Percentiles rank a stretch among this genome's conserved stretches.
phyloP scores from a whole-genome alignment of 1,140 invertebrate genomes.

The Drosophila virilis region DNA sequence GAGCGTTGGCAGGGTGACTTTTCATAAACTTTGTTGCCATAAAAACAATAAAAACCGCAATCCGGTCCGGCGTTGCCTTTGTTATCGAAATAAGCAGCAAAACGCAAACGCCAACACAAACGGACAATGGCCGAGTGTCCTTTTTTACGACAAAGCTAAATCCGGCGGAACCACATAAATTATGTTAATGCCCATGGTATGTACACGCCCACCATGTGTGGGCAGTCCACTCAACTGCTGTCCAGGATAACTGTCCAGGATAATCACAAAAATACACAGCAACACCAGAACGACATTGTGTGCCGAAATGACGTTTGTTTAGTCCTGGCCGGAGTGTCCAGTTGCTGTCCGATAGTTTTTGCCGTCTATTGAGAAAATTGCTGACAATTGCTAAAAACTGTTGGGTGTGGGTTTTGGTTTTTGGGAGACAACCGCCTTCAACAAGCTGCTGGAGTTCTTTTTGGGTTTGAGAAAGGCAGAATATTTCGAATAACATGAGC shows the following conservation, averaged over 20 bases:
- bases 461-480: background rate
- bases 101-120: conserved; percentile 37
- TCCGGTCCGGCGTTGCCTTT: conserved; percentile 56
- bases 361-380: conserved; percentile 70
- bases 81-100: conserved; percentile 72
- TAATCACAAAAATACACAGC: conserved; percentile 82
- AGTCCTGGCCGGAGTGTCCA: conserved; percentile 24
- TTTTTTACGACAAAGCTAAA: conserved; percentile 82
- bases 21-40: conserved; percentile 82
- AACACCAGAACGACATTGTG: conserved; percentile 38
- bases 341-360: conserved; percentile 67
- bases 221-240: conserved; percentile 13
- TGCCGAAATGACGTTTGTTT: conserved; percentile 71
- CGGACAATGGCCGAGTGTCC: conserved; percentile 74
- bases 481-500: background rate
- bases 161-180: conserved; percentile 84
- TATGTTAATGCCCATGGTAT: conserved; percentile 82
- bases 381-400: conserved; percentile 79
- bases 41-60: conserved; percentile 84
- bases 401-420: conserved; percentile 21
- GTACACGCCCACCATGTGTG: conserved; percentile 75
- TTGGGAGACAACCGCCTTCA: background rate
- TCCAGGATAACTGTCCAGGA: conserved; percentile 38
- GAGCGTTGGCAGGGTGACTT: conserved; percentile 49
- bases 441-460: conserved; percentile 24